Base-by-base conservation (phyloP, 2,797 vertebrate genomes). In the Alectoris magna region DNA sequence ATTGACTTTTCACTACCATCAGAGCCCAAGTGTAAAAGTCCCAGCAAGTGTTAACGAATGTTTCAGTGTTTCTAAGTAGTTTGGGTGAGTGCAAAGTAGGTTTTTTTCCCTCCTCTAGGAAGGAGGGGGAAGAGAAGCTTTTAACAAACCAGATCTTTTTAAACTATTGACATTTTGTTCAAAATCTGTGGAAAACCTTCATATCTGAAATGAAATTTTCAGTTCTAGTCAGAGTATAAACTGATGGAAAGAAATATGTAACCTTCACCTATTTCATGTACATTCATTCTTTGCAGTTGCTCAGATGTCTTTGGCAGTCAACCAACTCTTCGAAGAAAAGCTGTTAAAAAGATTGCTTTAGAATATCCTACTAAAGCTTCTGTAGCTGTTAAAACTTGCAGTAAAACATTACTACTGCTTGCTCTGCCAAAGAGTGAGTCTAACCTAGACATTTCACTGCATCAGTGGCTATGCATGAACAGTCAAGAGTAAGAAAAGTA, bases 1-100 rank as follows among this genome's bases (percentile, higher is more conserved):
- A 91, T 79, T 95, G 68, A 90, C 86, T 94, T 90, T 87, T 64
- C 19, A 86, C 24, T 94, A 38, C 21, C 83, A 64, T 84, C 43
- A 49, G 58, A 83, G 14, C 34, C 78, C 39, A 88, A 88, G 26
- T 60, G 23, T 15, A 76, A 43, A 84, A 69, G 77, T 71, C 62
- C 29, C 56, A 94, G 64, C 44, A 62, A 46, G 38, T 38, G 21
- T 69, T 92, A 91, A 29, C 22, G 77, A 84, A 62, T 11, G 13
- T 74, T 22, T 67, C 10, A 49, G 23, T 64, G 22, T 58, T 94
- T 68, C 62, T 29, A 38, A 88, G 18, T 10, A 62, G 21, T 31
- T 56, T 62, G 34, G 56, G 16, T 67, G 38, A 66, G 10, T 31
- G 17, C 41, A 91, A 87, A 77, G 43, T 10, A 43, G 3, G 0